Conservation (phyloP, 2,113 vertebrate species). For the Oreocharis arfaki region DNA sequence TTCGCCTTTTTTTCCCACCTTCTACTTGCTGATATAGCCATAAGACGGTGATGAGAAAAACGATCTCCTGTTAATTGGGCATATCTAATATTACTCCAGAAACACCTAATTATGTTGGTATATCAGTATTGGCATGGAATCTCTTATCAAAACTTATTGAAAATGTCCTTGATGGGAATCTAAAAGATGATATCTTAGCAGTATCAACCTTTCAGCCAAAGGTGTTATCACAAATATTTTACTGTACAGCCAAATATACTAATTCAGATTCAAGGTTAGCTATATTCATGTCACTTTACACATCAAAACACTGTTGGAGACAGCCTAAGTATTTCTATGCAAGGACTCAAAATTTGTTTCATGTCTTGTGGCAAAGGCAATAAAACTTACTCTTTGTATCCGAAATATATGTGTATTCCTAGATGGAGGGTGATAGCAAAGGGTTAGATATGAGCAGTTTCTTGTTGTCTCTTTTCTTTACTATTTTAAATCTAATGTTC, state of each 20-base stretch:
- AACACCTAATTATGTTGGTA: neutral
- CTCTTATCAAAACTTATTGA: neutral
- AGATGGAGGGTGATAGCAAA: neutral
- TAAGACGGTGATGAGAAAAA: neutral
- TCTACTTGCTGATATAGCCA: neutral
- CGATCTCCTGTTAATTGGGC: neutral
- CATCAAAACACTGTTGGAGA: neutral
- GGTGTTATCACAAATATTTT: neutral
- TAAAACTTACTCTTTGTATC: neutral
- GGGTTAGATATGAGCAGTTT: neutral
- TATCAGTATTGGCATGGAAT: neutral
- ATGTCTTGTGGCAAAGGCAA: neutral
- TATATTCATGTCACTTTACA: neutral
- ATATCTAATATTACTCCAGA: neutral
- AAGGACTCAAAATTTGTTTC: neutral
- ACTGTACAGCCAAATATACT: neutral
- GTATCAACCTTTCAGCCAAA: neutral
- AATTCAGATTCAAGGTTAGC: neutral
- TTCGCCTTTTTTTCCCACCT: accelerated
- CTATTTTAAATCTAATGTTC: neutral
- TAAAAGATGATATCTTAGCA: neutral
- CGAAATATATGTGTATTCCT: neutral
- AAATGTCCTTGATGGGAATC: neutral
- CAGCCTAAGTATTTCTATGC: neutral
- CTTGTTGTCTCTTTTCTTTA: neutral